phyloP scores from a whole-genome alignment of 2,113 vertebrate species.

The Glaucidium brasilianum region DNA sequence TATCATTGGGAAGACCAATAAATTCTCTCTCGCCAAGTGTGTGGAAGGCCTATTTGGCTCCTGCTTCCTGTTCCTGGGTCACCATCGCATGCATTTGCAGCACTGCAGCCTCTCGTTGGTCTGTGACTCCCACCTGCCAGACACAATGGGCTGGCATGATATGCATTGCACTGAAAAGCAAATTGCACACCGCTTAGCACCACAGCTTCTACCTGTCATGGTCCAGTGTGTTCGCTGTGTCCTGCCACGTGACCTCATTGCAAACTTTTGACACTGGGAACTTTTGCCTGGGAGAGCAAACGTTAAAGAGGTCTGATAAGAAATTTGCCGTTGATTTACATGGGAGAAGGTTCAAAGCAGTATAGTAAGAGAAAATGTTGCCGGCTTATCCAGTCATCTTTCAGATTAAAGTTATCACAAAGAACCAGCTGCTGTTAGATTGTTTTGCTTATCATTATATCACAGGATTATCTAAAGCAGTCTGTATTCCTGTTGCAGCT shows the following conservation, averaged over 20 bases:
- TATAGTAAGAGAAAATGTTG: not conserved
- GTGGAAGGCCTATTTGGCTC: accelerated
- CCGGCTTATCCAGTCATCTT: not conserved
- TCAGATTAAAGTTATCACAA: slow-evolving; percentile 31
- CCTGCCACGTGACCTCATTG: not conserved
- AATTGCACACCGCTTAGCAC: accelerated
- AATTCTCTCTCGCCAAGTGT: not conserved
- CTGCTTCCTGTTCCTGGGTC: not conserved
- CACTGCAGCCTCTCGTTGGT: not conserved
- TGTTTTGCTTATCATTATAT: not conserved
- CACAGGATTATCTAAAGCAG: not conserved
- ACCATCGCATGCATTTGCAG: not conserved
- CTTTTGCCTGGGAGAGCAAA: not conserved
- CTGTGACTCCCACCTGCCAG: not conserved
- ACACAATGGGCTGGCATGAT: not conserved
- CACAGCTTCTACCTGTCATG: not conserved
- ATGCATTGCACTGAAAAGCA: not conserved
- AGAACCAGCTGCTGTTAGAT: slow-evolving; percentile 7
- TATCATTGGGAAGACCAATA: not conserved
- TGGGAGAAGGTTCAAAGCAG: not conserved
- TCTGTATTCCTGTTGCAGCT: not conserved
- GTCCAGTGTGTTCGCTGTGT: not conserved
- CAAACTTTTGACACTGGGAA: not conserved
- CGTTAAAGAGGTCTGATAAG: not conserved
- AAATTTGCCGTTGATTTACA: not conserved